Evolutionary conservation across 2,797 vertebrate species (phyloP), one percentile per base, ranked within the genome.

Genomic region (Dendrocincla fuliginosa): DNA sequence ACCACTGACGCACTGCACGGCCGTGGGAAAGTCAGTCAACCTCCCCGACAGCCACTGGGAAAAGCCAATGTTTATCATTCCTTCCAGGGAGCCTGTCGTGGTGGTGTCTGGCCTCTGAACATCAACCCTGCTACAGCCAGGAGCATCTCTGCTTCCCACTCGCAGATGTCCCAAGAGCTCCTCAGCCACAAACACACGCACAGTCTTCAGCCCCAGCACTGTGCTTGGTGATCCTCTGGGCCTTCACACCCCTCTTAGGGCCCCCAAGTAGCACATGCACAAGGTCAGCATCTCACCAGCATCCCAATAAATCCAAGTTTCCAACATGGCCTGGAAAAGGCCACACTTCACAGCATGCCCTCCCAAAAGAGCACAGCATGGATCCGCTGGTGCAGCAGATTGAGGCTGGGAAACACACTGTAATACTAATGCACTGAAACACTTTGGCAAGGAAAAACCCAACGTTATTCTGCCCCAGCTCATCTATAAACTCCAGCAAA

Each of bases 1-100:
- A 8, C 84, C 93, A 90, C 83, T 53, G 91, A 95, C 75, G 19
- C 87, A 50, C 55, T 61, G 70, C 70, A 64, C 0, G n/a, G 85
- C 92, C 73, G 24, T 95, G 96, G 96, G 96, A 97, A 95, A 91
- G 91, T n/a, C 96, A n/a, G 49, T 67, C 78, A 84, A 71, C 90
- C 78, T 94, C 78, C 71, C 90, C 71, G 91, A 84, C 90, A 70
- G 89, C 47, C 80, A 11, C 50, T 30, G 61, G 57, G 85, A 95
- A 89, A 70, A 78, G 83, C 65, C 94, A 73, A 13, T 92, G 85
- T 93, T 97, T 90, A 70, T 52, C 77, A 90, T 94, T 96, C 89
- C 76, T 79, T 44, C 30, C 74, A 41, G 18, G 3, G 32, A 94
- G 47, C 50, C 93, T 92, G 89, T 81, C 1, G 0, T 19, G 0